These are phyloP conservation scores for Darwinula stevensoni DNA, from an alignment of 2,888 invertebrate genomes.

Conservation along the genomic window DNA sequence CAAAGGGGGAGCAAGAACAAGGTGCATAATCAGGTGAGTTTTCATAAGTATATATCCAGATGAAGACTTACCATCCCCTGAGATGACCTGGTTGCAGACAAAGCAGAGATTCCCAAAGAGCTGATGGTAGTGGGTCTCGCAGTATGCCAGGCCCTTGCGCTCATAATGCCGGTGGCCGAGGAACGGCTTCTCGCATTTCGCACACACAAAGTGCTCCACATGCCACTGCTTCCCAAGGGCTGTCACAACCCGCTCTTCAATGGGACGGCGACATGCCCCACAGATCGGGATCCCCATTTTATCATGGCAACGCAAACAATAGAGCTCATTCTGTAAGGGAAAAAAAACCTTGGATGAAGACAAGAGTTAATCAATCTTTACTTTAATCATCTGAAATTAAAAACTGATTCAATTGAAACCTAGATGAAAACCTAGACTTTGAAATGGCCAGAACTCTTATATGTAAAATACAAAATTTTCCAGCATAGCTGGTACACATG, in stretches of 20 bases:
- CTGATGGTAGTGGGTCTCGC: slow-evolving; percentile 96
- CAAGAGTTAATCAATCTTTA: too few relatives aligned
- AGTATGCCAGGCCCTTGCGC: slow-evolving; percentile 91
- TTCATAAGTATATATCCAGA: neutral
- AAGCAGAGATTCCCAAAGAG: slow-evolving; percentile 95
- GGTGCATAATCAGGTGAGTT: too few relatives aligned
- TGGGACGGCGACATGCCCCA: slow-evolving; percentile 92
- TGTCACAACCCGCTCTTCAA: slow-evolving; percentile 93
- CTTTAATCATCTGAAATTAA: too few relatives aligned
- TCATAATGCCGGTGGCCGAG: slow-evolving; percentile 96
- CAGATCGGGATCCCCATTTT: slow-evolving; percentile 99
- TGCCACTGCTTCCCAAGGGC: slow-evolving; percentile 97
- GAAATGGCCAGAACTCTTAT: too few relatives aligned
- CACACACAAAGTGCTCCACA: slow-evolving; percentile 98
- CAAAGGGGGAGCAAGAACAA: too few relatives aligned
- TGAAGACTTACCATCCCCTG: slow-evolving; percentile 54
- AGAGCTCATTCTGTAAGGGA: slow-evolving; percentile 51
- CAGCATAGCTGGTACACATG: too few relatives aligned
- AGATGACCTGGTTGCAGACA: slow-evolving; percentile 92
- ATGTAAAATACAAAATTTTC: too few relatives aligned
- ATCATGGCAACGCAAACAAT: slow-evolving; percentile 90
- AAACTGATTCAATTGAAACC: too few relatives aligned
- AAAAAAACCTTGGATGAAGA: neutral
- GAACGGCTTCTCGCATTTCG: slow-evolving; percentile 98
- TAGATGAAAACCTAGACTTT: too few relatives aligned